Conservation (phyloP, 2,113 vertebrate genomes). For the Octodon degus region DNA sequence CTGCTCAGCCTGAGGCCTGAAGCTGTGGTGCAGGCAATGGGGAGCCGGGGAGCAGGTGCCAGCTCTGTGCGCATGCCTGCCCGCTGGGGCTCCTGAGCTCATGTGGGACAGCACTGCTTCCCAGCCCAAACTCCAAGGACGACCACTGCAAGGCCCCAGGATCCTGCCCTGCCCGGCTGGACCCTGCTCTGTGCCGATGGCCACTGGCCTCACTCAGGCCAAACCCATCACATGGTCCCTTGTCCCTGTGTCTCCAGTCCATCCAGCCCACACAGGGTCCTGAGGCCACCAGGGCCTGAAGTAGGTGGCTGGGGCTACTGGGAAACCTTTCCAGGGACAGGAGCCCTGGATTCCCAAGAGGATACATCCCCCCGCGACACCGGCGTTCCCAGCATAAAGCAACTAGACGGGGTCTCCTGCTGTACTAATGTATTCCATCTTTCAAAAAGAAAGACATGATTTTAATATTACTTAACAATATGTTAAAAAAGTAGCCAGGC, state of each 20-base stretch:
- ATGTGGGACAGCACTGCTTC: neutral
- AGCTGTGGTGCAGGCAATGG: neutral
- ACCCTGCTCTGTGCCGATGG: neutral
- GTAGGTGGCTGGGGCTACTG: neutral
- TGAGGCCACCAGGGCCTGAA: neutral
- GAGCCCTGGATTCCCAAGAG: neutral
- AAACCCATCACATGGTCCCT: neutral
- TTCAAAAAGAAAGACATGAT: constrained; percentile 99
- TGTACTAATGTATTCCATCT: constrained; percentile 99
- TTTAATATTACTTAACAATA: constrained; percentile 99
- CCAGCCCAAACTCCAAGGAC: neutral
- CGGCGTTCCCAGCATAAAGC: constrained; percentile 83
- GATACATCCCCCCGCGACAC: neutral
- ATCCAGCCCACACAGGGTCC: neutral
- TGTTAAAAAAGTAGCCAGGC: constrained; percentile 99
- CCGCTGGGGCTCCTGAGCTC: neutral
- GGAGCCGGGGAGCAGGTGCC: neutral
- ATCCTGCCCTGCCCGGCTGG: neutral
- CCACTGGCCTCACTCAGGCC: no score
- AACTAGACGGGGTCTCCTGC: constrained; percentile 91
- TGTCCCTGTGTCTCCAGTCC: neutral
- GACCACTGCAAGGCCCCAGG: neutral
- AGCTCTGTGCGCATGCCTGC: neutral
- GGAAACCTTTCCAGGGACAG: neutral
- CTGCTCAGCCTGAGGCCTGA: neutral